A percentile compares a stretch with the other conserved stretches of the same genome.
Evolutionary conservation across 2,888 invertebrate species (phyloP).

Genomic region (Cremastinae sp.): DNA sequence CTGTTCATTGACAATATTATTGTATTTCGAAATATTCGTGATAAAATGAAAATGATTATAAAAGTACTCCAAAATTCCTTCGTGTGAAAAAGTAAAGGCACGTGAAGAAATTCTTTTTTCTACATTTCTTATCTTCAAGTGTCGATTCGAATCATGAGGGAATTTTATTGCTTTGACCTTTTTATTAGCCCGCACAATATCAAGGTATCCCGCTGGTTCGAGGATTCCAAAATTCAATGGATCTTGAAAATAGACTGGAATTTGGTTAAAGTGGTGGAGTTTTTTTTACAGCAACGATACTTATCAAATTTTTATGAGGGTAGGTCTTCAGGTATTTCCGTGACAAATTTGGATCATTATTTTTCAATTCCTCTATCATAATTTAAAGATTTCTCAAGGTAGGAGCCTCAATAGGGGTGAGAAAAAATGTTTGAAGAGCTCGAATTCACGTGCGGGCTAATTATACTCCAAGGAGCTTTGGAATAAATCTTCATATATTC

Average conservation of each 20-base stretch:
- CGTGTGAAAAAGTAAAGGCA: too few relatives aligned
- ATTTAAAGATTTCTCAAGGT: slow-evolving; percentile 11
- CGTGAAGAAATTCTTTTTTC: too few relatives aligned
- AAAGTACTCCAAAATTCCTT: too few relatives aligned
- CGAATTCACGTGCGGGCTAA: slow-evolving; percentile 59
- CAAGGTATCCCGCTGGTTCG: background rate
- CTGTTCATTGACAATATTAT: too few relatives aligned
- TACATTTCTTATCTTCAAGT: too few relatives aligned
- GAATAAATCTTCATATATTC: slow-evolving; percentile 14
- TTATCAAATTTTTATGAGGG: slow-evolving; percentile 8
- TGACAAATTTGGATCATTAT: slow-evolving; percentile 9
- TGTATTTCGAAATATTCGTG: too few relatives aligned
- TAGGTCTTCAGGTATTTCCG: background rate
- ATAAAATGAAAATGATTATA: too few relatives aligned
- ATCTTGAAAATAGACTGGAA: background rate
- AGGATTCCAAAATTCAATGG: background rate
- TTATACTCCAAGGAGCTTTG: slow-evolving; percentile 48
- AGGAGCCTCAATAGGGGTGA: slow-evolving; percentile 37
- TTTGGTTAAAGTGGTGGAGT: background rate
- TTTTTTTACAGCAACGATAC: slow-evolving; percentile 7
- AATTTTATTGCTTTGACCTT: slow-evolving; percentile 1
- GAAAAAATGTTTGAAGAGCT: background rate
- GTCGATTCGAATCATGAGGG: background rate
- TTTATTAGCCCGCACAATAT: slow-evolving; percentile 27
- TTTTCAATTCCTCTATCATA: slow-evolving; percentile 27